Conservation (phyloP, 2,797 vertebrate species). For the Trematomus bernacchii region DNA sequence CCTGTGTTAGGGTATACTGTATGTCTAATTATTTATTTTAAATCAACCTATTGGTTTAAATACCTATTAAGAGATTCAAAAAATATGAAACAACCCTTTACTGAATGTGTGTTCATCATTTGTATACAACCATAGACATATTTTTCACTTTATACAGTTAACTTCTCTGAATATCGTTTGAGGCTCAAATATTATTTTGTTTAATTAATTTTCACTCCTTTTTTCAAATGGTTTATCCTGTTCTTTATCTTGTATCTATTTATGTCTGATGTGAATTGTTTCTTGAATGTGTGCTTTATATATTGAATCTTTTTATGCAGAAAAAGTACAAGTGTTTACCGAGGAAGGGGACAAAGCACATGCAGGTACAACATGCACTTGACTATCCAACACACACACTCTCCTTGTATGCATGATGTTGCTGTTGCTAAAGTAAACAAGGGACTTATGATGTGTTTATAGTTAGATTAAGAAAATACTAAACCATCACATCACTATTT, state of each 20-base stretch:
- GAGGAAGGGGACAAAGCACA: conserved; percentile 58
- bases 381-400: not conserved
- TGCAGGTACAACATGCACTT: conserved; percentile 73
- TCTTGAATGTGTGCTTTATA: not conserved
- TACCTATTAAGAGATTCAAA: not conserved
- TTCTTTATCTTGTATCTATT: not conserved
- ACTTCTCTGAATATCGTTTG: not conserved
- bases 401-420: not conserved
- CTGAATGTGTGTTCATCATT: not conserved
- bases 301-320: conserved; percentile 63
- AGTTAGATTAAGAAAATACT: conserved; percentile 4
- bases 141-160: not conserved
- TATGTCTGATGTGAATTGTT: not conserved
- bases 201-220: not conserved
- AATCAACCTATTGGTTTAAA: not conserved
- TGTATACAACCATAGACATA: not conserved
- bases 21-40: not conserved
- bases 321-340: conserved; percentile 70
- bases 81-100: not conserved
- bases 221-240: not conserved
- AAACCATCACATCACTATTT: not conserved
- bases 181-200: not conserved
- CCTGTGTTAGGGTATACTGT: not conserved
- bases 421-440: conserved; percentile 13
- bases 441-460: not conserved